phyloP scores from a whole-genome alignment of 1,140 invertebrate genomes.

The Chironomus striatipennis region DNA sequence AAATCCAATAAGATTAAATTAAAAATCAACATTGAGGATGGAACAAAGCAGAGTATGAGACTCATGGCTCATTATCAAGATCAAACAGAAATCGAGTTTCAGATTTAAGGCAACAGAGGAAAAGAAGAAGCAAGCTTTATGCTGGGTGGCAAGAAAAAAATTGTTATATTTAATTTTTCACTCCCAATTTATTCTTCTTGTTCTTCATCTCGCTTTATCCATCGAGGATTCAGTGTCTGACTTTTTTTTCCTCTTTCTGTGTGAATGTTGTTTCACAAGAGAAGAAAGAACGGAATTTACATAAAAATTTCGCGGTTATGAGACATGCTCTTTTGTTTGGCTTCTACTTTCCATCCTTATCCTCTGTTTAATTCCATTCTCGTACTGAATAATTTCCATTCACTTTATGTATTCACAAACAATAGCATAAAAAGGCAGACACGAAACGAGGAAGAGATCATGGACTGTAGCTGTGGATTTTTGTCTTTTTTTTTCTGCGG shows the following conservation, averaged over 20 bases:
- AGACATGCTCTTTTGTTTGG: slow-evolving; percentile 6
- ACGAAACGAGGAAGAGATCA: neutral
- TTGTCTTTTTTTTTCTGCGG: neutral
- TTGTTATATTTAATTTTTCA: slow-evolving; percentile 10
- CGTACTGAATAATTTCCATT: slow-evolving; percentile 5
- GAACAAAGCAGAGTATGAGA: too few species aligned
- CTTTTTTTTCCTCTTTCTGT: too few species aligned
- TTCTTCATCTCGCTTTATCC: too few species aligned
- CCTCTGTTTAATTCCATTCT: slow-evolving; percentile 13
- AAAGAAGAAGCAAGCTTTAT: too few species aligned
- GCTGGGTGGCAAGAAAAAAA: neutral
- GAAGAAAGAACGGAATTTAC: neutral
- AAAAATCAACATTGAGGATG: too few species aligned
- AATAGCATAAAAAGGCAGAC: neutral
- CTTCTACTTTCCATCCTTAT: neutral
- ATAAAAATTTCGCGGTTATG: slow-evolving; percentile 13
- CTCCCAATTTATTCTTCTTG: neutral
- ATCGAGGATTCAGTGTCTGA: too few species aligned
- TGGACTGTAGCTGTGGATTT: neutral
- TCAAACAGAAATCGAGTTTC: too few species aligned
- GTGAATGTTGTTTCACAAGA: too few species aligned
- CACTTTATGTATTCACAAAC: neutral
- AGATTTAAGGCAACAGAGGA: too few species aligned
- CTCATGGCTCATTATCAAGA: too few species aligned
- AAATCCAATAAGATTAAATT: too few species aligned